Conservation (phyloP, 1,140 invertebrate species). For the Limonius californicus region DNA sequence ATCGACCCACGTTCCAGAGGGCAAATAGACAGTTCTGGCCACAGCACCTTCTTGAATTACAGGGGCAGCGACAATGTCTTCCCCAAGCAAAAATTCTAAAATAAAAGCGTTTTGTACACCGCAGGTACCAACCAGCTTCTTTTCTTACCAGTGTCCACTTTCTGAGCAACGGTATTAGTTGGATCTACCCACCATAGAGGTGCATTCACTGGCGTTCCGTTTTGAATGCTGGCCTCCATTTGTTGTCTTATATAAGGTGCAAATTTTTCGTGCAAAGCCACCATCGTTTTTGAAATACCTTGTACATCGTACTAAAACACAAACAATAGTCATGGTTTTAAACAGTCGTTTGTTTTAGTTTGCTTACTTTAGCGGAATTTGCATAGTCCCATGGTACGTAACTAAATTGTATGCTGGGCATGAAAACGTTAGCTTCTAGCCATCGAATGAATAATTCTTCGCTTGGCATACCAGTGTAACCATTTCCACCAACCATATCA, state of each 20-base stretch:
- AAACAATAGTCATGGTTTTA: too few species aligned
- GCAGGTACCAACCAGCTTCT: too few species aligned
- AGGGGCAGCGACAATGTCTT: slow-evolving; percentile 81
- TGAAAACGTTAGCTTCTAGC: slow-evolving; percentile 81
- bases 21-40: slow-evolving; percentile 72
- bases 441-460: slow-evolving; percentile 87
- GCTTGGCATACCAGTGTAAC: slow-evolving; percentile 61
- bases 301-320: background rate
- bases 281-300: slow-evolving; percentile 59
- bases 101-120: too few species aligned
- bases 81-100: slow-evolving; percentile 77
- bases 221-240: slow-evolving; percentile 56
- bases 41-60: slow-evolving; percentile 64
- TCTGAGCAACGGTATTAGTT: slow-evolving; percentile 47
- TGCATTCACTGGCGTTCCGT: slow-evolving; percentile 74
- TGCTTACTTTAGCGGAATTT: too few species aligned
- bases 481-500: slow-evolving; percentile 92
- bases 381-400: slow-evolving; percentile 80
- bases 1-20: slow-evolving; percentile 65
- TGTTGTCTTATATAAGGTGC: slow-evolving; percentile 58
- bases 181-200: slow-evolving; percentile 91
- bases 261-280: slow-evolving; percentile 65
- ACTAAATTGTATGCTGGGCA: slow-evolving; percentile 86
- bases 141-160: slow-evolving; percentile 18
- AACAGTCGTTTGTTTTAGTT: too few species aligned